phyloP scores from a whole-genome alignment of 1,140 invertebrate genomes.

The Penaeus indicus region DNA sequence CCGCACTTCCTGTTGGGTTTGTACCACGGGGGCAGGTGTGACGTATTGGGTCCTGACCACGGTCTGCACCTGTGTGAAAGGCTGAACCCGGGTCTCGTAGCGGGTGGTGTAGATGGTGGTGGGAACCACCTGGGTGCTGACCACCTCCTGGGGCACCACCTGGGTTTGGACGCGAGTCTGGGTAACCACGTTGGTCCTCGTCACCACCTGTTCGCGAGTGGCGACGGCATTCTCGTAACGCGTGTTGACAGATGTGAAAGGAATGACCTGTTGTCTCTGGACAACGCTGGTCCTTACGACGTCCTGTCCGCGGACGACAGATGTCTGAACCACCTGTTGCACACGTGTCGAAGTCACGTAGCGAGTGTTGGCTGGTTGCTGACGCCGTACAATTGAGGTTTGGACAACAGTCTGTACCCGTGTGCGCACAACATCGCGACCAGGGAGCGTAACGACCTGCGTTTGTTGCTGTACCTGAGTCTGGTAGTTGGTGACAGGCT shows the following conservation, averaged over 20 bases:
- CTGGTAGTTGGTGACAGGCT: constrained; percentile 34
- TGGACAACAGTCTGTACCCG: constrained; percentile 50
- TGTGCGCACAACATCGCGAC: constrained; percentile 25
- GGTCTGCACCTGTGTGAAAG: constrained; percentile 55
- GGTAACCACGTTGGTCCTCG: constrained; percentile 50
- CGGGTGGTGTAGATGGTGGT: constrained; percentile 39
- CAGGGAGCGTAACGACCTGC: constrained; percentile 19
- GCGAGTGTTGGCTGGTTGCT: constrained; percentile 41
- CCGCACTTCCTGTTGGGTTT: constrained; percentile 16
- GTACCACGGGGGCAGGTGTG: constrained; percentile 37
- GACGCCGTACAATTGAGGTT: constrained; percentile 37
- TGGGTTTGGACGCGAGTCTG: constrained; percentile 41
- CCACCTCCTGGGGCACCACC: constrained; percentile 49
- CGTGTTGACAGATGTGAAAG: constrained; percentile 46
- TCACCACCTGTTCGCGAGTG: constrained; percentile 47
- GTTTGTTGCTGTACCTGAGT: constrained; percentile 34
- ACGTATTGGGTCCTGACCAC: constrained; percentile 48
- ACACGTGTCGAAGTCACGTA: constrained; percentile 44
- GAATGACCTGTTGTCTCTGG: constrained; percentile 46
- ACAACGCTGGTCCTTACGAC: constrained; percentile 44
- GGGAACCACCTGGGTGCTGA: constrained; percentile 43
- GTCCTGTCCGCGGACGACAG: constrained; percentile 20
- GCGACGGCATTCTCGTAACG: constrained; percentile 37
- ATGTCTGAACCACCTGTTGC: constrained; percentile 47
- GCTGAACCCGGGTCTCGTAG: constrained; percentile 46